Base-by-base conservation (phyloP, 2,797 vertebrate genomes). In the Danio kyathit region DNA sequence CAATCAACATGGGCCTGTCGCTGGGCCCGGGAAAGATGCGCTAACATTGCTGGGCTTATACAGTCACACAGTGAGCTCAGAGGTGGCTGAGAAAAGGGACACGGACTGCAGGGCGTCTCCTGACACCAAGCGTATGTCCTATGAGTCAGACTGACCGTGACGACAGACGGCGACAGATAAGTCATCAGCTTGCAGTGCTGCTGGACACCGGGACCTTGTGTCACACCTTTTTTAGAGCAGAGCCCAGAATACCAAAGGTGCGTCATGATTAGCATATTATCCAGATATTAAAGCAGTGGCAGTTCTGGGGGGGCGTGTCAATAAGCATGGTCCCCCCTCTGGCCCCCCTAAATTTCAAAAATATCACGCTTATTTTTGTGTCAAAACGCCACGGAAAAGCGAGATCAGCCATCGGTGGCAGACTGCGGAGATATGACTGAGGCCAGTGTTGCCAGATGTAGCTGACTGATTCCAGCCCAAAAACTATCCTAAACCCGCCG, bases 91-190 rank as follows among this genome's bases (percentile, higher is more conserved):
- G 10, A 19, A 69, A 54, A 44, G 51, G 51, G 16, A 52, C 6
- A 56, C 17, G 8, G 19, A 63, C 77, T 44, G 41, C 21, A 71
- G 60, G 82, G 76, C 14, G 6, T 80, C 70, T 85, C 63, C 74
- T 56, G 72, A 80, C 74, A 82, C 72, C 13, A 38, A 82, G 67
- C 79, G 40, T 84, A 82, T 82, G 81, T 76, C 63, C 19, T 44
- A 74, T 65, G 74, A 57, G 60, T 77, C 72, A 56, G 46, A 66
- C 51, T 79, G 57, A 38, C 70, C 41, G 10, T 41, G 74, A 61
- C 12, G n/a, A 71, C 75, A 54, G 74, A 51, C 43, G 56, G 75
- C 56, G 76, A 80, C 74, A 79, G 83, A 78, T 54, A 73, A 56
- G 29, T 61, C 76, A 52, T 77, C 76, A 78, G 71, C 41, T 72